A percentile compares a stretch with the other conserved stretches of the same genome.
Conservation (phyloP, 2,797 vertebrate genomes). For the Coregonus ussuriensis region DNA sequence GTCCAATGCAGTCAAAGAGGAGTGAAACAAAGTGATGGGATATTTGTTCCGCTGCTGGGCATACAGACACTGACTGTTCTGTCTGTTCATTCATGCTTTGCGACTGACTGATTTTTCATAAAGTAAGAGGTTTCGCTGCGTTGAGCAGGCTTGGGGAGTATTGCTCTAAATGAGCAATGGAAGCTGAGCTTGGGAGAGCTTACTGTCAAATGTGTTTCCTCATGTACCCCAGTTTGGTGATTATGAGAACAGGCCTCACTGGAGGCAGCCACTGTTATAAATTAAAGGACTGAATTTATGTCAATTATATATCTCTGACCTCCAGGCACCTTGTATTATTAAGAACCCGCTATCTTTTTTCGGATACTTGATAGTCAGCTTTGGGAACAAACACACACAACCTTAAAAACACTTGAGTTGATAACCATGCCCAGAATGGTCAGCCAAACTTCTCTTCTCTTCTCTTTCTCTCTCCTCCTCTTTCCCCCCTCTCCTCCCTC, state of each 20-base stretch:
- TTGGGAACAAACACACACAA: neutral
- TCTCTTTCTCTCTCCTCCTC: constrained; percentile 1
- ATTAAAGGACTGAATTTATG: constrained; percentile 47
- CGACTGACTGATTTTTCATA: constrained; percentile 36
- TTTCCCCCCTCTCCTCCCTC: constrained; percentile 14
- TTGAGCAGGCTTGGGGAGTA: constrained; percentile 35
- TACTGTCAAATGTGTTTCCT: constrained; percentile 30
- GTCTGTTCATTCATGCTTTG: constrained; percentile 36
- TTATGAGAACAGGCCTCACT: constrained; percentile 26
- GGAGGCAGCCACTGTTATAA: constrained; percentile 39
- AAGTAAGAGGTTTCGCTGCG: constrained; percentile 25
- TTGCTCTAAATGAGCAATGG: constrained; percentile 35
- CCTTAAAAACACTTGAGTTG: neutral
- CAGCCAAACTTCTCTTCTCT: neutral
- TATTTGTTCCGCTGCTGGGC: constrained; percentile 27
- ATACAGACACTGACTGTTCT: constrained; percentile 1
- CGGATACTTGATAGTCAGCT: neutral
- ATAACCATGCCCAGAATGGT: neutral
- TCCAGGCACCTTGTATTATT: constrained; percentile 1
- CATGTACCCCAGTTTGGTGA: constrained; percentile 25
- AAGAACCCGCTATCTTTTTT: constrained; percentile 10
- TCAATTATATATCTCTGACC: constrained; percentile 45
- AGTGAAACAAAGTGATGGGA: constrained; percentile 21
- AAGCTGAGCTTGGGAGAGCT: constrained; percentile 23
- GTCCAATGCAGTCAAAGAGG: constrained; percentile 19